Conservation (phyloP, 2,113 vertebrate species). For the Numida meleagris region DNA sequence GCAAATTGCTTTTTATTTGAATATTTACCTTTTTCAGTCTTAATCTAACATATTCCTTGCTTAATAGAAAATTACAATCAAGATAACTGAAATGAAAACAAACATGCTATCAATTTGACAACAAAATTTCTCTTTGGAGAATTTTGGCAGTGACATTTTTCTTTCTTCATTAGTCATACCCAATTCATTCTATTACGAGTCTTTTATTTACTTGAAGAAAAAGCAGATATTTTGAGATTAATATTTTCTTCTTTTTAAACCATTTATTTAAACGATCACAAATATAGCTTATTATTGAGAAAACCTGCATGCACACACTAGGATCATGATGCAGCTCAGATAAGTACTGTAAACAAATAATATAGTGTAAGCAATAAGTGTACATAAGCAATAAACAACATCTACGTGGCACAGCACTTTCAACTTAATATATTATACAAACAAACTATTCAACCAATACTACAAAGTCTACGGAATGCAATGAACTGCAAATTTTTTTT, state of each 20-base stretch:
- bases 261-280: neutral
- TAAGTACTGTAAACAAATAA: slow-evolving; percentile 27
- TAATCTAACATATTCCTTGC: neutral
- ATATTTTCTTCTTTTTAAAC: neutral
- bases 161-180: neutral
- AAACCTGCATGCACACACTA: neutral
- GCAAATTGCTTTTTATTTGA: neutral
- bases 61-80: neutral
- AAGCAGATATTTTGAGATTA: neutral
- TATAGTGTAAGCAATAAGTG: neutral
- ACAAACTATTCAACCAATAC: neutral
- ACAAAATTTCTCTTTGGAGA: neutral
- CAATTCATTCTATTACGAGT: neutral
- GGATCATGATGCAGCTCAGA: neutral
- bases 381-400: slow-evolving; percentile 32
- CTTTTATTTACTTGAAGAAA: neutral
- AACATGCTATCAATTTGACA: neutral
- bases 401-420: neutral
- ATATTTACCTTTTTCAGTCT: neutral
- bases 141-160: neutral
- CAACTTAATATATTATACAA: neutral
- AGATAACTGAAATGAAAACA: slow-evolving; percentile 32
- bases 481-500: neutral
- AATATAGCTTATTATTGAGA: neutral
- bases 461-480: neutral